phyloP scores from a whole-genome alignment of 2,888 invertebrate genomes.

The Erpobdella octoculata region DNA sequence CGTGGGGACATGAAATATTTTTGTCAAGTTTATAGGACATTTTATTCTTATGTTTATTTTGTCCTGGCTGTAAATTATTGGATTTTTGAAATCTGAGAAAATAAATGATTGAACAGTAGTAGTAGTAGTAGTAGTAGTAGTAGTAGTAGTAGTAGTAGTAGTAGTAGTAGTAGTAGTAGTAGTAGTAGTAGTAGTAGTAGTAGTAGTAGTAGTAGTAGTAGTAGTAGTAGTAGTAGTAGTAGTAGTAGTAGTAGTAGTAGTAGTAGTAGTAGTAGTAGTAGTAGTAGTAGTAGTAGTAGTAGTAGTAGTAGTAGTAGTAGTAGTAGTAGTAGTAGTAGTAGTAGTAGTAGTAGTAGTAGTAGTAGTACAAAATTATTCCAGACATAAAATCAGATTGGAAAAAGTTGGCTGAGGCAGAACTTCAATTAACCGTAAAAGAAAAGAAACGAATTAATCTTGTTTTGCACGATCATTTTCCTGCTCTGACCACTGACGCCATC shows the following conservation, averaged over 20 bases:
- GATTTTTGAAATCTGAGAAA: too few relatives aligned
- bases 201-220: slow-evolving; percentile 1
- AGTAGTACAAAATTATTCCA: neutral
- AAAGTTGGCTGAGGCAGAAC: too few relatives aligned
- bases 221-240: slow-evolving; percentile 1
- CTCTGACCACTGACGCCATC: too few relatives aligned
- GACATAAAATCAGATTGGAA: too few relatives aligned
- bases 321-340: slow-evolving; percentile 1
- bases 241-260: slow-evolving; percentile 1
- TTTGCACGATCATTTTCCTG: too few relatives aligned
- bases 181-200: slow-evolving; percentile 1
- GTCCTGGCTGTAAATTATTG: too few relatives aligned
- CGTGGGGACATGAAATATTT: too few relatives aligned
- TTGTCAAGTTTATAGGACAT: too few relatives aligned
- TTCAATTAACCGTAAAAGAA: too few relatives aligned
- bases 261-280: slow-evolving; percentile 1
- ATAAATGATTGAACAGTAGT: too few relatives aligned
- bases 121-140: slow-evolving; percentile 1
- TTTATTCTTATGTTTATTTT: too few relatives aligned
- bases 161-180: slow-evolving; percentile 1
- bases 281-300: slow-evolving; percentile 1
- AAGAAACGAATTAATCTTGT: too few relatives aligned
- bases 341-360: slow-evolving; percentile 1
- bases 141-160: slow-evolving; percentile 1
- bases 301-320: slow-evolving; percentile 1